These are phyloP conservation scores for Pogonomyrmex californicus DNA, from an alignment of 1,140 invertebrate species.

Conservation along the genomic window DNA sequence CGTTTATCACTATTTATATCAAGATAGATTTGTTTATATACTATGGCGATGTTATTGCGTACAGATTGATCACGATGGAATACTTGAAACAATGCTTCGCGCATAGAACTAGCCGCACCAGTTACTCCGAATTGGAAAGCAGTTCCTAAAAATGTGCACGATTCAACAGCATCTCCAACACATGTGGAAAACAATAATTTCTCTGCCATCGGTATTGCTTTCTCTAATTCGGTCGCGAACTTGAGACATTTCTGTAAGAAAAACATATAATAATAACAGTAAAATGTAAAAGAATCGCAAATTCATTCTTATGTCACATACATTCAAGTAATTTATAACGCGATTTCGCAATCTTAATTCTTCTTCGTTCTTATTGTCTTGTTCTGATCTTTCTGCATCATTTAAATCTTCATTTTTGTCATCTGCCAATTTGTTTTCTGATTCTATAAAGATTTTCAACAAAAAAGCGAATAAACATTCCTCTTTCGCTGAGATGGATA, in stretches of 20 bases:
- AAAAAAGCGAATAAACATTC: slow-evolving; percentile 81
- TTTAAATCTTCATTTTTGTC: slow-evolving; percentile 47
- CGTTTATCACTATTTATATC: slow-evolving; percentile 68
- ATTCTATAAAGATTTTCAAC: slow-evolving; percentile 84
- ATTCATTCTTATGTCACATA: slow-evolving; percentile 78
- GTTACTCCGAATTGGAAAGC: slow-evolving; percentile 93
- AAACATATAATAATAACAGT: slow-evolving; percentile 71
- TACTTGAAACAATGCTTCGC: slow-evolving; percentile 91
- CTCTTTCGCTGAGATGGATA: slow-evolving; percentile 76
- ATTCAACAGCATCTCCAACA: slow-evolving; percentile 93
- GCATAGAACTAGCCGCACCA: slow-evolving; percentile 90
- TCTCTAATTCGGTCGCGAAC: slow-evolving; percentile 90
- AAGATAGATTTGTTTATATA: slow-evolving; percentile 90
- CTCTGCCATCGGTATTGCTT: slow-evolving; percentile 91
- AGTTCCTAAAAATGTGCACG: slow-evolving; percentile 94
- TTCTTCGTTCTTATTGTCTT: slow-evolving; percentile 65
- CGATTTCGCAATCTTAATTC: slow-evolving; percentile 78
- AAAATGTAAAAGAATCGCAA: not conserved
- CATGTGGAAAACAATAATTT: slow-evolving; percentile 92
- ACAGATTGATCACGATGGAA: slow-evolving; percentile 88
- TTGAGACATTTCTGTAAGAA: slow-evolving; percentile 89
- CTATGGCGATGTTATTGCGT: slow-evolving; percentile 88
- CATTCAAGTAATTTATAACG: slow-evolving; percentile 83
- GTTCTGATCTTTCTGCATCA: not conserved
- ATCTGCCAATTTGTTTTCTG: slow-evolving; percentile 59